A percentile compares a stretch with the other conserved stretches of the same genome.
Evolutionary conservation across 2,113 vertebrate genomes (phyloP).

Genomic region (Glaucidium brasilianum): DNA sequence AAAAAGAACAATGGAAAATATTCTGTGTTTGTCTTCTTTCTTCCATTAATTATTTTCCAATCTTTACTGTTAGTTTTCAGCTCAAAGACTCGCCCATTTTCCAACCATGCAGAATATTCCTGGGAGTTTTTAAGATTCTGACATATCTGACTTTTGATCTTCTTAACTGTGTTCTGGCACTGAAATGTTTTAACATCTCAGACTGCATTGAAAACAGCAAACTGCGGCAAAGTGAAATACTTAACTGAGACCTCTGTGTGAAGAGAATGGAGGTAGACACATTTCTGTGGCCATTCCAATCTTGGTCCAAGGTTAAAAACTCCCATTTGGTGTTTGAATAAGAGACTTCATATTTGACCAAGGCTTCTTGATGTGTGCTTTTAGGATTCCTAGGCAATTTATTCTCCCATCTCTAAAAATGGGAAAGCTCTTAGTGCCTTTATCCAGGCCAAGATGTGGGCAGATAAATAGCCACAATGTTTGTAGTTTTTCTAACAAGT

Average conservation of each 20-base stretch:
- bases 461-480: neutral
- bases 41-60: neutral
- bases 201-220: neutral
- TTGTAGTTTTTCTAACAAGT: neutral
- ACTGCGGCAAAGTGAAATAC: neutral
- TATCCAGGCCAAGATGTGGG: neutral
- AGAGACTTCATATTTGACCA: neutral
- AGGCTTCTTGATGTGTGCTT: neutral
- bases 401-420: neutral
- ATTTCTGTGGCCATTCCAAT: neutral
- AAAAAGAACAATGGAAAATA: neutral
- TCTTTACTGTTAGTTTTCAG: neutral
- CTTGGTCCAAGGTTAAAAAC: neutral
- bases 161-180: neutral
- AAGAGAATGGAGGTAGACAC: neutral
- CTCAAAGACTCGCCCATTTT: neutral
- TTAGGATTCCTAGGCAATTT: slow-evolving; percentile 4
- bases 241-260: neutral
- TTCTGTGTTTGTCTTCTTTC: neutral
- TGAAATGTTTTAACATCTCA: neutral
- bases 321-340: neutral
- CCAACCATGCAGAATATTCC: neutral
- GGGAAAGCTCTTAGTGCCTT: neutral
- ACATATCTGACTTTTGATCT: neutral
- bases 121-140: neutral